These are phyloP conservation scores for Ruditapes philippinarum DNA, from an alignment of 1,140 invertebrate genomes.

Conservation along the genomic window DNA sequence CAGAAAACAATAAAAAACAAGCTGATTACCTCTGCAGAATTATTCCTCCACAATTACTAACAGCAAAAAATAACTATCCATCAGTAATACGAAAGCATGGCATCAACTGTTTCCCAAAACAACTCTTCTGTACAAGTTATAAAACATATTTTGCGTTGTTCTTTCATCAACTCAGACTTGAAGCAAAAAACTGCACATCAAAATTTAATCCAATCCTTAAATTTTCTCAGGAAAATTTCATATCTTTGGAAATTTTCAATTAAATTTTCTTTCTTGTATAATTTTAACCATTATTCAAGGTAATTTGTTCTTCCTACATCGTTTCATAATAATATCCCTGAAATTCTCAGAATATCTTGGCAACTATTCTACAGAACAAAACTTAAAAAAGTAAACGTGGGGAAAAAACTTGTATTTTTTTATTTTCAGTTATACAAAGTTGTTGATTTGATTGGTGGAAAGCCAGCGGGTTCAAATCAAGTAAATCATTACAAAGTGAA, in stretches of 20 bases:
- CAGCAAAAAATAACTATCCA: neutral
- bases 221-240: too few relatives aligned
- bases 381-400: neutral
- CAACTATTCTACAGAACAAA: slow-evolving; percentile 4
- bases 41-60: neutral
- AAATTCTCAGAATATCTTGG: slow-evolving; percentile 44
- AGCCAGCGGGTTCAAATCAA: slow-evolving; percentile 19
- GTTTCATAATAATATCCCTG: slow-evolving; percentile 30
- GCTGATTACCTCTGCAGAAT: neutral
- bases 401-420: slow-evolving; percentile 2
- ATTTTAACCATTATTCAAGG: slow-evolving; percentile 41
- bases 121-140: neutral
- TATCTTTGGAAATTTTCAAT: slow-evolving; percentile 30
- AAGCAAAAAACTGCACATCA: neutral
- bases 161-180: neutral
- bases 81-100: neutral
- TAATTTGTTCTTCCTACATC: neutral
- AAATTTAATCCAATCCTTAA: slow-evolving; percentile 25
- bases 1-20: neutral
- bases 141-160: neutral
- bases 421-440: slow-evolving; percentile 31
- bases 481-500: neutral
- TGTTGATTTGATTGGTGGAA: slow-evolving; percentile 4
- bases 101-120: neutral
- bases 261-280: slow-evolving; percentile 34